Evolutionary conservation across 1,140 invertebrate genomes (phyloP), one percentile per base, ranked within the genome.

Genomic region (Phocides pigmalion): DNA sequence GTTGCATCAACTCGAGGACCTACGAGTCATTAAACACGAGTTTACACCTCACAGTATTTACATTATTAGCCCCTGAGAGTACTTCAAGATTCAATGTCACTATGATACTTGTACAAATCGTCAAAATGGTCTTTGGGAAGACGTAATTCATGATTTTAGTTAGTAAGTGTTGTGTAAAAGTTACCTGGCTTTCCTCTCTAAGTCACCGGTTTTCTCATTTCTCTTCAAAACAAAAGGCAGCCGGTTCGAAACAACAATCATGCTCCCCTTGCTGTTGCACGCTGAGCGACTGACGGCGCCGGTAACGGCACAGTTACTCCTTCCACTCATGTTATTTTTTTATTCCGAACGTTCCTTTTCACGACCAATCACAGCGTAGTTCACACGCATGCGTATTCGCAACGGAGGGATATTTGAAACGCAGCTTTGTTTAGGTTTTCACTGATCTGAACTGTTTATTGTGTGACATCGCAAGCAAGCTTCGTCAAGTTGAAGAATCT

Each of bases 161-260:
- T 8, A 12, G 9, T 14, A 35, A 59, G 47, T 50, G 14, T 50
- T 32, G 6, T 50, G 12, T 41, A 12, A 50, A 37, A 62, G 62
- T 72, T 90, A 97, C 97, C 97, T 97, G 73, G 96, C 95, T 82
- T 96, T 96, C 59, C 97, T 93, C 66, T 95, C 94, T 74, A 97
- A 93, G 66, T 94, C 93, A 41, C 95, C 95, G 50, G 94, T 95
- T 68, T 92, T 90, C 39, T 95, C 92, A 90, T 96, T 95, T 76
- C 95, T 93, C 78, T 95, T 95, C 25, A 98, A 91, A 66, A 97
- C 95, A 90, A 98, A 98, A 4, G 97, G 97, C 76, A 98, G 92
- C 72, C 97, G 93, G 93, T 98, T 98, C 68, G 97, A 97, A 47
- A 98, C 96, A 62, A 98, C 97, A 76, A 98, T 97, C 93, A 98